Percentiles rank a stretch among this genome's conserved stretches.
Evolutionary conservation across 1,140 invertebrate species (phyloP).

Genomic region (Euborellia annulipes): DNA sequence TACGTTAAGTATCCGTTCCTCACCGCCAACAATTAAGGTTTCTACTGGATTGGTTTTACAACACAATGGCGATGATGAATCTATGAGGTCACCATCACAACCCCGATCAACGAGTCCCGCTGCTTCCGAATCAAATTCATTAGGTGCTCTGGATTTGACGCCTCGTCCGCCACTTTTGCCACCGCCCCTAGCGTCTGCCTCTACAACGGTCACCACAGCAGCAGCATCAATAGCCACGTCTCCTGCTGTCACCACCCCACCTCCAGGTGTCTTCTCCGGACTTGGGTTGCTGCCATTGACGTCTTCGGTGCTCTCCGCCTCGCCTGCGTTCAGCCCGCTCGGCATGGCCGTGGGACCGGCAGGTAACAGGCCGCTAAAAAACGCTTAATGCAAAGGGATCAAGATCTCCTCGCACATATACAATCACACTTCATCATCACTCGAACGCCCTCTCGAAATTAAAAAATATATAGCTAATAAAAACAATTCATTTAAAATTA

Average conservation of each 20-base stretch:
- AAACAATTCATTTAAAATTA: no score
- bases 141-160: slow-evolving; percentile 41
- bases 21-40: no score
- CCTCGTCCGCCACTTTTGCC: slow-evolving; percentile 25
- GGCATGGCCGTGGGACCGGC: slow-evolving; percentile 60
- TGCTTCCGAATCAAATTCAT: slow-evolving; percentile 31
- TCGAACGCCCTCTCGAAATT: no score
- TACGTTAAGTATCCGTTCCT: no score
- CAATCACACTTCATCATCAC: neutral
- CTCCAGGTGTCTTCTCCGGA: slow-evolving; percentile 39
- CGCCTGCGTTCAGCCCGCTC: slow-evolving; percentile 61
- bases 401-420: neutral
- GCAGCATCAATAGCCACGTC: neutral
- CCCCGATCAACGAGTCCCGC: slow-evolving; percentile 19
- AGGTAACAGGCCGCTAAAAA: slow-evolving; percentile 38
- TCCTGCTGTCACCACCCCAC: slow-evolving; percentile 17
- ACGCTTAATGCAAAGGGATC: neutral
- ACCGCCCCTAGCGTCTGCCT: slow-evolving; percentile 20
- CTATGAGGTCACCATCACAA: no score
- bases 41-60: no score
- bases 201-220: slow-evolving; percentile 7
- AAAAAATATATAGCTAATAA: no score
- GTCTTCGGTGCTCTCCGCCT: slow-evolving; percentile 51
- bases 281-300: slow-evolving; percentile 48
- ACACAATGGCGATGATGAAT: no score